phyloP scores from a whole-genome alignment of 1,140 invertebrate species.

The Drosophila kikkawai region DNA sequence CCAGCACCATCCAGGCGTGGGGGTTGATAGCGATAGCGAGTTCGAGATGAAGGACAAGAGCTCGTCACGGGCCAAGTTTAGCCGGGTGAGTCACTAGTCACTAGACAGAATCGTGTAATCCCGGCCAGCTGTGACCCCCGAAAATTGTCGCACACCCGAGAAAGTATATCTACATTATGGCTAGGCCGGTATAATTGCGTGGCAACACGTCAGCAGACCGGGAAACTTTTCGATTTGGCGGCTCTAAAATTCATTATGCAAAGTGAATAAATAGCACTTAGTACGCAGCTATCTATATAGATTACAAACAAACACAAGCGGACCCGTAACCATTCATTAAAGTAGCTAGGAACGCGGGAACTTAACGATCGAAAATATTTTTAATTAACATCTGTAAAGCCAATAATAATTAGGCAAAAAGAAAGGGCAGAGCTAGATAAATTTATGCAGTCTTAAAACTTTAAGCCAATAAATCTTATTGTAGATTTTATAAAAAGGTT shows the following conservation, averaged over 20 bases:
- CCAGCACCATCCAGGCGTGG: conserved; percentile 61
- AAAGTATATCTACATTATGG: conserved; percentile 43
- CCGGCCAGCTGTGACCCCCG: conserved; percentile 46
- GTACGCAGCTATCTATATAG: conserved; percentile 55
- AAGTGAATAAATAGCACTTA: conserved; percentile 55
- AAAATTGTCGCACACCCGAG: conserved; percentile 8
- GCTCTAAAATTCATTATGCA: conserved; percentile 65
- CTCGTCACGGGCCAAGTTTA: conserved; percentile 84
- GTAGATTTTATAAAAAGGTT: background rate
- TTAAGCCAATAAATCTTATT: background rate
- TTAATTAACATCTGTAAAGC: background rate
- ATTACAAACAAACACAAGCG: conserved; percentile 33
- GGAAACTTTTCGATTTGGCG: conserved; percentile 24
- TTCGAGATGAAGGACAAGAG: conserved; percentile 87
- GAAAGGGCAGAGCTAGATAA: background rate
- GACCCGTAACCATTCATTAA: conserved; percentile 23
- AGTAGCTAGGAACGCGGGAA: conserved; percentile 1
- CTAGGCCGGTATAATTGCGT: conserved; percentile 46
- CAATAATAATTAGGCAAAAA: conserved; percentile 8
- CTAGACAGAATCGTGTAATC: conserved; percentile 37
- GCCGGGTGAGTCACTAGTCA: conserved; percentile 76
- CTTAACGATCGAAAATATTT: background rate
- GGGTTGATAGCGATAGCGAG: conserved; percentile 85
- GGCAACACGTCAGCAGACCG: conserved; percentile 26
- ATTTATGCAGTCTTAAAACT: background rate